These are phyloP conservation scores for Protaetia brevitarsis DNA, from an alignment of 1,140 invertebrate species.

Conservation along the genomic window DNA sequence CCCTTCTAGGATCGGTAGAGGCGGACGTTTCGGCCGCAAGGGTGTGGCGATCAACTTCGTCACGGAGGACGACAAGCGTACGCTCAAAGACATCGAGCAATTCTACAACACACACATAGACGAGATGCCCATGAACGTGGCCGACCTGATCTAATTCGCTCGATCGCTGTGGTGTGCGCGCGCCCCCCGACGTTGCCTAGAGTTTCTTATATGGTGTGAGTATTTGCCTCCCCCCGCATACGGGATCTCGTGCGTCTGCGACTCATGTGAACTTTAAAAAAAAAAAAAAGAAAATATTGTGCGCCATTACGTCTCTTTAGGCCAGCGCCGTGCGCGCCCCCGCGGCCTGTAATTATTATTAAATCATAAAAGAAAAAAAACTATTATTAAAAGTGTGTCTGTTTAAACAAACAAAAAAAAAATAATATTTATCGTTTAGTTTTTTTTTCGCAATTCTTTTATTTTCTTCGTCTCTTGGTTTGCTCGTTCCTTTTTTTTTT, in stretches of 20 bases:
- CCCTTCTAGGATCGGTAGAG: slow-evolving; percentile 91
- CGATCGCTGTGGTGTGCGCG: slow-evolving; percentile 34
- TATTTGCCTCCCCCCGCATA: slow-evolving; percentile 47
- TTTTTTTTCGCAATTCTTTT: slow-evolving; percentile 13
- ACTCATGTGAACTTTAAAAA: slow-evolving; percentile 34
- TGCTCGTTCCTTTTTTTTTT: not conserved
- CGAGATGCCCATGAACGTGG: slow-evolving; percentile 99
- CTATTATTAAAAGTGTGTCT: slow-evolving; percentile 38
- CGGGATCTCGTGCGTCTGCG: slow-evolving; percentile 32
- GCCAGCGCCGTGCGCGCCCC: slow-evolving; percentile 41
- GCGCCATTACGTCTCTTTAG: slow-evolving; percentile 48
- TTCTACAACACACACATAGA: slow-evolving; percentile 98
- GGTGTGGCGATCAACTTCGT: slow-evolving; percentile 99
- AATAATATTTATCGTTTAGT: slow-evolving; percentile 38
- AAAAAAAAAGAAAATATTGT: slow-evolving; percentile 38
- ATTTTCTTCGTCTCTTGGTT: slow-evolving; percentile 11
- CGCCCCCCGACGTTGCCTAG: slow-evolving; percentile 48
- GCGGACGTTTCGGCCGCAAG: slow-evolving; percentile 99
- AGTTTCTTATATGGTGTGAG: slow-evolving; percentile 52
- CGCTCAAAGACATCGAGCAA: slow-evolving; percentile 94
- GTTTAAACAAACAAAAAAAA: slow-evolving; percentile 38
- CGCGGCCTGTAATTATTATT: slow-evolving; percentile 34
- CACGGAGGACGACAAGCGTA: slow-evolving; percentile 89
- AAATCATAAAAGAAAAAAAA: slow-evolving; percentile 30
- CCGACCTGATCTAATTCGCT: slow-evolving; percentile 85